phyloP scores from a whole-genome alignment of 2,113 vertebrate genomes.

The Eurystomus gularis region DNA sequence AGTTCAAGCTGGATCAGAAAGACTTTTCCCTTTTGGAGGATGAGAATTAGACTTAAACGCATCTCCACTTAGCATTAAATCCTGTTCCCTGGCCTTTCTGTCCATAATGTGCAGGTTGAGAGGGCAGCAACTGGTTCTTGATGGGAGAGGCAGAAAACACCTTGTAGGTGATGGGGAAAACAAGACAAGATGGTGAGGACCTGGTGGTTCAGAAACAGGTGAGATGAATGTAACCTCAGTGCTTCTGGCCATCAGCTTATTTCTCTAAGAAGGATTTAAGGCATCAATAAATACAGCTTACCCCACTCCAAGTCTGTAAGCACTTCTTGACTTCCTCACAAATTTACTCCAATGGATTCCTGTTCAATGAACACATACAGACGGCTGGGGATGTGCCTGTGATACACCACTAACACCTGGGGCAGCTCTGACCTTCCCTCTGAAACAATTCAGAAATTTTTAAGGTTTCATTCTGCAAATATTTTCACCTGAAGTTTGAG shows the following conservation, averaged over 20 bases:
- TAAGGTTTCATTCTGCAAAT: background rate
- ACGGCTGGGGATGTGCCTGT: too few relatives aligned
- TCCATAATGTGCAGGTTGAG: background rate
- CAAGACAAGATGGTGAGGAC: background rate
- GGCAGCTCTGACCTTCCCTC: background rate
- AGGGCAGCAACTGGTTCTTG: background rate
- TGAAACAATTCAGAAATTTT: background rate
- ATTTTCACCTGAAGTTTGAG: background rate
- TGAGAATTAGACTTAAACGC: background rate
- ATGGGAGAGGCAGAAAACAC: background rate
- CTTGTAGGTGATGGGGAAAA: background rate
- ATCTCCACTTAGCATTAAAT: background rate
- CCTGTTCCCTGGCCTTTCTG: background rate
- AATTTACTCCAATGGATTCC: background rate
- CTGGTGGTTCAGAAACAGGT: background rate
- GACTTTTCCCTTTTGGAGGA: background rate
- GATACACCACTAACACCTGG: background rate
- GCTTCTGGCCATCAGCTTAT: background rate
- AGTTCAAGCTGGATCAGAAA: background rate
- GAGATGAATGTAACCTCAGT: background rate
- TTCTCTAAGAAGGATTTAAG: background rate
- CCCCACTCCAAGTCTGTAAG: background rate
- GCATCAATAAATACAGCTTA: background rate
- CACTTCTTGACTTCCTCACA: background rate
- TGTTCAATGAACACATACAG: accelerated